phyloP scores from a whole-genome alignment of 2,113 vertebrate species.

The Dasyornis broadbenti region DNA sequence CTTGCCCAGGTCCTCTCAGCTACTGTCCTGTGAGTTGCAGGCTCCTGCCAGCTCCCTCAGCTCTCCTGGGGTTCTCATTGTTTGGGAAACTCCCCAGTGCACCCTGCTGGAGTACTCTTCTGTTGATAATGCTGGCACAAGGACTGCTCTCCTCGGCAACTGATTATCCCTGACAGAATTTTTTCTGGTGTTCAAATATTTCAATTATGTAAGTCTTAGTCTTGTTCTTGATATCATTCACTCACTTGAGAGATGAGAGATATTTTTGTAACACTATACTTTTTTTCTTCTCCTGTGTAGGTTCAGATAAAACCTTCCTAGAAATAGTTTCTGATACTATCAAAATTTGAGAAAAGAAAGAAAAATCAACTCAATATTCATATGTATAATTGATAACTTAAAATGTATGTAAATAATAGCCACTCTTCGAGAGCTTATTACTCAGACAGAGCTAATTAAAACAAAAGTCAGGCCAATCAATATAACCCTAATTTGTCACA shows the following conservation, averaged over 20 bases:
- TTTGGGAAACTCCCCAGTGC: not conserved
- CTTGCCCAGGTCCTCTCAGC: rapidly evolving
- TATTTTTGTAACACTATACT: not conserved
- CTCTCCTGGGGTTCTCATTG: not conserved
- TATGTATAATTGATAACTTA: not conserved
- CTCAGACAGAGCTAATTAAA: not conserved
- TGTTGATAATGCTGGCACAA: not conserved
- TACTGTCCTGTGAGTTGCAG: not conserved
- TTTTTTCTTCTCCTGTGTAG: not conserved
- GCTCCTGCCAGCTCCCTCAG: not conserved
- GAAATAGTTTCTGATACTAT: not conserved
- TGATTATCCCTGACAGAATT: not conserved
- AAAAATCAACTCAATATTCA: no score
- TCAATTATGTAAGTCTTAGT: not conserved
- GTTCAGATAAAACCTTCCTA: not conserved
- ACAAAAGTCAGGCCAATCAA: not conserved
- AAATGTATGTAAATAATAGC: not conserved
- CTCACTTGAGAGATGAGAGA: not conserved
- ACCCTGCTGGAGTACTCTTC: not conserved
- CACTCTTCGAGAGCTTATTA: not conserved
- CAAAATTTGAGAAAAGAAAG: not conserved
- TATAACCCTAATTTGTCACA: not conserved
- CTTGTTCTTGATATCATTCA: not conserved
- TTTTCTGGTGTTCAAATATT: not conserved
- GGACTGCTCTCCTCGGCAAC: rapidly evolving